Conservation (phyloP, 2,797 vertebrate species). For the Myotis findleyi region DNA sequence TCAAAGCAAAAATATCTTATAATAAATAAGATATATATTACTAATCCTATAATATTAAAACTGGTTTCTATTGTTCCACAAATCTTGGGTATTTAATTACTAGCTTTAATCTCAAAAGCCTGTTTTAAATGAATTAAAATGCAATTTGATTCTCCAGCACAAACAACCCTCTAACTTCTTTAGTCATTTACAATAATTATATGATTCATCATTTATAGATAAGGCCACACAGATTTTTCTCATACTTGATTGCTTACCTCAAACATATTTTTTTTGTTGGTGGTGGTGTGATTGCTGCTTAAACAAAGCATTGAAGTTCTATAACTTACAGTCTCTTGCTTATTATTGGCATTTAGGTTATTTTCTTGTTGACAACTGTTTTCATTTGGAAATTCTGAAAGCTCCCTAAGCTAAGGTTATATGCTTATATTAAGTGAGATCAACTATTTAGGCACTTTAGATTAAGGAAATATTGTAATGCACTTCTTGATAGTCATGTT, state of each 20-base stretch:
- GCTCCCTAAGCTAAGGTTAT: neutral
- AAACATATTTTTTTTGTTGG: neutral
- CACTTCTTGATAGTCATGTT: neutral
- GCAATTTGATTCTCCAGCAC: neutral
- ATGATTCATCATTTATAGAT: neutral
- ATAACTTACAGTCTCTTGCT: neutral
- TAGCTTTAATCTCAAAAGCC: conserved; percentile 52
- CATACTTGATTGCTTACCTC: neutral
- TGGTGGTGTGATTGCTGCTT: neutral
- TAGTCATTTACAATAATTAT: neutral
- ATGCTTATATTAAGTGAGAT: neutral
- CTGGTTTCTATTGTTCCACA: neutral
- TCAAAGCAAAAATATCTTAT: conserved; percentile 16
- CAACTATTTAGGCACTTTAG: neutral
- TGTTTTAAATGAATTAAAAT: conserved; percentile 53
- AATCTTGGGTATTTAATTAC: conserved; percentile 15
- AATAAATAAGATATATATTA: conserved; percentile 47
- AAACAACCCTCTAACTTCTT: neutral
- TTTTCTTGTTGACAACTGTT: neutral
- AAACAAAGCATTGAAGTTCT: neutral
- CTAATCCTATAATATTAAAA: conserved; percentile 57
- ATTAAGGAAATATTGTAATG: neutral
- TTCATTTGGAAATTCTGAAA: neutral
- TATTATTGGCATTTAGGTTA: neutral
- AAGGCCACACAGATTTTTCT: neutral